Evolutionary conservation across 2,888 invertebrate genomes (phyloP), one percentile per base, ranked within the genome.

Genomic region (Sinelater perroti): DNA sequence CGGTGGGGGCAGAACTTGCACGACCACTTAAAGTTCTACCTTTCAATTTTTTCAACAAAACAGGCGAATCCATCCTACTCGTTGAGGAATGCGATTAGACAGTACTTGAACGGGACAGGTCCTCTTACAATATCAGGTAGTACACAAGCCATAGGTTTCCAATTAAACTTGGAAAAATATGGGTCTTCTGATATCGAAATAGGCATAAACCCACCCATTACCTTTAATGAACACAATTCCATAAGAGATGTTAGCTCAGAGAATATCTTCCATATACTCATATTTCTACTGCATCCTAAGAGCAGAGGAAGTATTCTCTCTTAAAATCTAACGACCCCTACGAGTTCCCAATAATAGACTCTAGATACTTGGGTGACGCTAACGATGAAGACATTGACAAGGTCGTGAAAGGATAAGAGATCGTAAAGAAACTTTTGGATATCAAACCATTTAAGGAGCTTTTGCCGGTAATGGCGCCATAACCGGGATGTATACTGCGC

Each of bases 311-410:
- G 44, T 3, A 55, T 75, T 2, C 62, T 60, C n/a, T n/a, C 18
- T 54, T 75, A 26, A 65, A 66, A 57, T 70, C 73, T n/a, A 63
- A 52, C 0, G 60, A 66, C 60, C 70, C 72, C 3, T 56, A 66
- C 5, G 72, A 73, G 28, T 72, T 68, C 53, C 73, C 74, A 0
- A 5, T 65, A 3, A 72, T 75, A 3, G 61, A 73, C 56, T 59
- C 67, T 0, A 67, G 66, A 5, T 70, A 60, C 30, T 65, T 69
- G 7, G 58, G 66, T 0, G 70, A 72, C 52, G 36, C 61, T 8
- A 46, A 66, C 16, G 91, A 92, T 67, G 75, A 85, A 1, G 91
- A 92, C 67, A 75, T 85, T 2, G 80, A 83, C n/a, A 85, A 83
- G 1, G 76, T 88, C 6, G 80, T 87, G 0, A 79, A 82, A 10